Base-by-base conservation (phyloP, 1,140 invertebrate genomes). In the Rhizoglyphus robini region DNA sequence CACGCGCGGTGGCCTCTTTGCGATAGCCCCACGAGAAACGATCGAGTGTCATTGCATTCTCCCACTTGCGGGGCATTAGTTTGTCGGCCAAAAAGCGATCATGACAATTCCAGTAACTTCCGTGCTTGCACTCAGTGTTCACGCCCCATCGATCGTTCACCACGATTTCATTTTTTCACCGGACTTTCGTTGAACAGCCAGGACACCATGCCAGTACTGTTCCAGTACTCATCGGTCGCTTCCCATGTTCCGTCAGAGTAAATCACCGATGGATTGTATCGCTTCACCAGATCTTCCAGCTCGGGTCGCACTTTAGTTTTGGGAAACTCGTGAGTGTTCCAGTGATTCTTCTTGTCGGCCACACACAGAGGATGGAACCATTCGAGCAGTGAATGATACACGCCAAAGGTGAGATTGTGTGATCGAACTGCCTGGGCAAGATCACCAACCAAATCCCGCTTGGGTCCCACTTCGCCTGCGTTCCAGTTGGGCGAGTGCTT, bases 31-130 rank as follows among this genome's bases (percentile, higher is more conserved):
- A 98, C 0, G 90, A 93, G n/a, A 79, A 73, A 67, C 79, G 83
- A 72, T 97, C 94, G 47, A 97, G 76, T 0, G 91, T 94, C 81
- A 96, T 89, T 15, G 71, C 72, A 74, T 92, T 92, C 75, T 94
- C 90, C 88, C 88, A 94, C 74, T 94, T 93, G 67, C 88, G 87
- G 8, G 5, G 5, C 27, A 48, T 8, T 5, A 68, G 30, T 5
- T 18, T 23, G 63, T 79, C 79, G 70, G 80, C 79, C 68, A 77
- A 77, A 66, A 74, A 83, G 38, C 75, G 70, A 70, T 82, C 81
- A 29, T 67, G 51, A 70, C 78, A 82, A 23, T 79, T 81, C 47
- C 74, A 75, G 65, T 75, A 83, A 54, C 79, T 79, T 18, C 81
- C 81, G 72, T 82, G 81, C 31, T 79, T 70, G 63, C 81, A 81